Evolutionary conservation across 2,888 invertebrate genomes (phyloP).

Genomic region (Habrosyne pyritoides): DNA sequence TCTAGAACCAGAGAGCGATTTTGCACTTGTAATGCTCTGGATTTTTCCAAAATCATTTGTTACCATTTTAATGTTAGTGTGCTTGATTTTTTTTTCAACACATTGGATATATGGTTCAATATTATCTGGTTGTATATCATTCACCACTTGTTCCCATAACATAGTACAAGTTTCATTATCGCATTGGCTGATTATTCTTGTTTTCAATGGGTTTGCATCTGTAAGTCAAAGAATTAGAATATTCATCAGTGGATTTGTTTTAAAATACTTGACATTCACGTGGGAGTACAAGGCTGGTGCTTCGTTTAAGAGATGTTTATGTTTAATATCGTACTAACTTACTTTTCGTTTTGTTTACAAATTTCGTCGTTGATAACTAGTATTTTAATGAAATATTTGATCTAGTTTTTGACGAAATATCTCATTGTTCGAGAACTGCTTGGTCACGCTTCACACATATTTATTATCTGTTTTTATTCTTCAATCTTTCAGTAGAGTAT

Average conservation of each 20-base stretch:
- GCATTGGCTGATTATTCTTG: constrained; percentile 24
- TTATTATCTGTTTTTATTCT: too few species aligned
- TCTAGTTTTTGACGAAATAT: too few species aligned
- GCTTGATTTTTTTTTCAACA: background rate
- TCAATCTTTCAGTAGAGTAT: too few species aligned
- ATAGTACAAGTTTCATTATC: constrained; percentile 27
- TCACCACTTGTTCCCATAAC: constrained; percentile 15
- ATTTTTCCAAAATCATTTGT: constrained; percentile 10
- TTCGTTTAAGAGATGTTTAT: background rate
- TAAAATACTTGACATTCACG: constrained; percentile 30
- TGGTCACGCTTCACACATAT: too few species aligned
- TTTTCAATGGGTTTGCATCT: constrained; percentile 55
- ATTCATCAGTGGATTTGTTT: constrained; percentile 9
- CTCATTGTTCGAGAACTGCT: too few species aligned
- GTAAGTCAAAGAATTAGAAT: constrained; percentile 39
- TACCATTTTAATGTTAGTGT: background rate
- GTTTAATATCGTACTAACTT: background rate
- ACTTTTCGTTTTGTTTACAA: background rate
- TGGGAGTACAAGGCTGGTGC: constrained; percentile 70
- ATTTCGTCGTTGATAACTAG: too few species aligned
- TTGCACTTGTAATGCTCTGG: constrained; percentile 30
- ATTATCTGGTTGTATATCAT: constrained; percentile 7
- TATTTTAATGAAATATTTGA: too few species aligned
- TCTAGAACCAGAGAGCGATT: constrained; percentile 35
- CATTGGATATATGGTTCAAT: constrained; percentile 2